Percentiles rank a stretch among this genome's conserved stretches.
phyloP scores from a whole-genome alignment of 2,888 invertebrate species.

The Phortica okadai region DNA sequence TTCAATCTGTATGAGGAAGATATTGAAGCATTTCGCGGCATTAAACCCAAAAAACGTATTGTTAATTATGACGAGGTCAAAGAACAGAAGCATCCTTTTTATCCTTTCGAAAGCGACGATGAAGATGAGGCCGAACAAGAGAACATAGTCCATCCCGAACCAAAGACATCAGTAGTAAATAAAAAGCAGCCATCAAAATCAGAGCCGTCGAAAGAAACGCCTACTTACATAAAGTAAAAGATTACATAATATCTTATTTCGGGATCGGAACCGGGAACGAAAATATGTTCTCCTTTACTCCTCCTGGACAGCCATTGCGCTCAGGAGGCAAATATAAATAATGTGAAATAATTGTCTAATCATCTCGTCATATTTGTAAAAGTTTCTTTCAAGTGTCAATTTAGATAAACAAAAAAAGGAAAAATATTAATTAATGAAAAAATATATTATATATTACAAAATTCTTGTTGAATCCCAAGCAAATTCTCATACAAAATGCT shows the following conservation, averaged over 20 bases:
- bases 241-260: no score
- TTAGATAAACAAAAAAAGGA: neutral
- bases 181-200: neutral
- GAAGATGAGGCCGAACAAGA: constrained; percentile 40
- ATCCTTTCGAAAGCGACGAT: constrained; percentile 66
- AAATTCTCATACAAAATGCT: neutral
- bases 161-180: neutral
- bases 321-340: no score
- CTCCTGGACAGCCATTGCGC: no score
- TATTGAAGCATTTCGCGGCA: constrained; percentile 76
- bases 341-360: neutral
- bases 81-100: constrained; percentile 66
- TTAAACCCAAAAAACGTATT: constrained; percentile 73
- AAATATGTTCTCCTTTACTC: no score
- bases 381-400: neutral
- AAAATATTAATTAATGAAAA: constrained; percentile 32
- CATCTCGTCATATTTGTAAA: neutral
- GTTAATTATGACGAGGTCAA: constrained; percentile 57
- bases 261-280: no score
- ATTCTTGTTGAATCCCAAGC: neutral
- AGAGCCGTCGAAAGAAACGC: no score
- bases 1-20: constrained; percentile 78
- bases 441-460: neutral
- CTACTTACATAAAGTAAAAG: no score
- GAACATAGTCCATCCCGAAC: neutral